Conservation (phyloP, 2,888 invertebrate species). For the Leptinotarsa juncta region DNA sequence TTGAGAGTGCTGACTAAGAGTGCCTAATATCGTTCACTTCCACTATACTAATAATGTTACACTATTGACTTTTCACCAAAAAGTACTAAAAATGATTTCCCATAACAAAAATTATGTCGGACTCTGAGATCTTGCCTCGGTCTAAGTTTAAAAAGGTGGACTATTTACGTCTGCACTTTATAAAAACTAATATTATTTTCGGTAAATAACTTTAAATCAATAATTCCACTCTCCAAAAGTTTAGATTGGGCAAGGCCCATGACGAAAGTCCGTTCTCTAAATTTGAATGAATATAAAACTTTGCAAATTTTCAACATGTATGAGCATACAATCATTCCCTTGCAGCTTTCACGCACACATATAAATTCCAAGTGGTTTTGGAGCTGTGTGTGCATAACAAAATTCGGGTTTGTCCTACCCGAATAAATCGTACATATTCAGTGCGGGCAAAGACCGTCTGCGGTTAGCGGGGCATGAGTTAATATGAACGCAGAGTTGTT, state of each 20-base stretch:
- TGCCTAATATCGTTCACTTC: no score
- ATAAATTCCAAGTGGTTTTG: conserved; percentile 18
- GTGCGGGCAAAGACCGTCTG: conserved; percentile 12
- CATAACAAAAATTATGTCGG: no score
- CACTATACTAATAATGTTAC: no score
- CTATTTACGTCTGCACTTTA: no score
- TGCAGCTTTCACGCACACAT: background rate
- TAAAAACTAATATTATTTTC: background rate
- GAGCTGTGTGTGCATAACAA: conserved; percentile 18
- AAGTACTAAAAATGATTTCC: no score
- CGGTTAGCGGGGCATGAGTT: conserved; percentile 33
- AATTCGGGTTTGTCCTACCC: conserved; percentile 18
- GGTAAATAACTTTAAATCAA: background rate
- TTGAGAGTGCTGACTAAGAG: no score
- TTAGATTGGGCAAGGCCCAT: background rate
- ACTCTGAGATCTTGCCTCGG: no score
- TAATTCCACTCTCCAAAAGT: background rate
- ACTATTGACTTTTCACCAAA: no score
- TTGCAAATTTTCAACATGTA: conserved; percentile 11
- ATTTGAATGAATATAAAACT: background rate
- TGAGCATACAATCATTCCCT: background rate
- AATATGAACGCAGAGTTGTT: conserved; percentile 51
- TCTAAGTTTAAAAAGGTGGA: no score
- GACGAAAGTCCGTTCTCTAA: background rate
- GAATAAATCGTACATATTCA: conserved; percentile 18